Evolutionary conservation across 1,140 invertebrate genomes (phyloP), one percentile per base, ranked within the genome.

Genomic region (Xylocopa sonorina): DNA sequence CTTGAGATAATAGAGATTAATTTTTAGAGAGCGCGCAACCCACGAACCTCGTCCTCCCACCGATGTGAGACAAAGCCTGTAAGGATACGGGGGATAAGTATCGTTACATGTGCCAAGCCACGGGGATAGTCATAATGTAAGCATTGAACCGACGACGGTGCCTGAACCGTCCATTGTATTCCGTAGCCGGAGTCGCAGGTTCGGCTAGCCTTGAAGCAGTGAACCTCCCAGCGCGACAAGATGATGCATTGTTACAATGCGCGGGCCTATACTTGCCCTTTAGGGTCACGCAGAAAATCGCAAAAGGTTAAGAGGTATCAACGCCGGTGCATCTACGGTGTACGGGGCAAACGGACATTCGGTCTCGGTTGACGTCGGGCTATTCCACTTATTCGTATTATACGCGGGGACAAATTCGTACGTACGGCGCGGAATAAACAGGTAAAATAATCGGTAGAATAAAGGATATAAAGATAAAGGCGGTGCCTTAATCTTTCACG

Each of bases 141-240:
- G 85, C 85, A 86, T 86, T 80, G 85, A 86, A 81, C 77, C 81
- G 63, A 55, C 80, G 66, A 80, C 80, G 85, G 74, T 82, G 85
- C 82, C 79, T 80, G 73, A 86, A 83, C 84, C 81, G 80, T 82
- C 87, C 84, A 88, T 88, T 88, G 87, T 88, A 87, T 88, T 88
- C 86, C 83, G 75, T 60, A 67, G 81, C 68, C 68, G 63, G 73
- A 84, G 84, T 81, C 78, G 81, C 84, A 85, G 83, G 81, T 87
- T 87, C 85, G 75, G 72, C 82, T 73, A 85, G 83, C 83, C 85
- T 85, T 85, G 77, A 82, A 62, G 83, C 66, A 38, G 81, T 81
- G 80, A 87, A 87, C 87, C 87, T 88, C 87, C 87, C 87, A 88
- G 75, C 87, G 87, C 87, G 87, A 88, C 87, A 88, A 87, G 87